Conservation (phyloP, 2,888 invertebrate species). For the Mamestra brassicae region DNA sequence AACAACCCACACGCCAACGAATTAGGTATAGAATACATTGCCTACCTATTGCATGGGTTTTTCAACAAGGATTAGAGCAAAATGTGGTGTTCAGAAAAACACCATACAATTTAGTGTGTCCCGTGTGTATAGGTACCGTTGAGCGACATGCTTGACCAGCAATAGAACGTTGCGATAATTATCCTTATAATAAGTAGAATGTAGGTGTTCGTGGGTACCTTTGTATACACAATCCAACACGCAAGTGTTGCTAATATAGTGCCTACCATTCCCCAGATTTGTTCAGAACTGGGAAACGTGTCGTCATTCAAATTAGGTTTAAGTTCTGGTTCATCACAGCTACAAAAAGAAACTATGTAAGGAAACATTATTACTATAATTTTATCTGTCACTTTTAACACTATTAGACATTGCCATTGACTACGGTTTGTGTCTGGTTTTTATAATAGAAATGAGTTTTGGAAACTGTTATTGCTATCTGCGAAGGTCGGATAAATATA, state of each 20-base stretch:
- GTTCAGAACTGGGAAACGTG: slow-evolving; percentile 79
- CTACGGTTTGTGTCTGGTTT: slow-evolving; percentile 9
- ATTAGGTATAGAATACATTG: too few relatives aligned
- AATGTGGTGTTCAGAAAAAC: not conserved
- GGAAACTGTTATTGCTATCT: slow-evolving; percentile 6
- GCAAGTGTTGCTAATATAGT: slow-evolving; percentile 78
- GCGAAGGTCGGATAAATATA: slow-evolving; percentile 13
- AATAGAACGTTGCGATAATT: not conserved
- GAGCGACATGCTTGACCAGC: not conserved
- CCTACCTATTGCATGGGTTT: not conserved
- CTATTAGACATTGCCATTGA: slow-evolving; percentile 41
- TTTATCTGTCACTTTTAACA: slow-evolving; percentile 48
- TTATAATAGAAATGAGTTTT: slow-evolving; percentile 2
- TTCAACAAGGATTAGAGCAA: not conserved
- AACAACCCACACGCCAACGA: too few relatives aligned
- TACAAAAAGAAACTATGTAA: slow-evolving; percentile 75
- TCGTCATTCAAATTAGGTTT: slow-evolving; percentile 67
- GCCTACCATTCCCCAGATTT: slow-evolving; percentile 86
- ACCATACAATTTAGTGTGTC: not conserved
- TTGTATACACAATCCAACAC: slow-evolving; percentile 79
- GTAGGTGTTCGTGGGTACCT: slow-evolving; percentile 68
- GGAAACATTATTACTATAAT: slow-evolving; percentile 68
- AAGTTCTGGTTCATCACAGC: slow-evolving; percentile 77
- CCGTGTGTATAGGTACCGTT: not conserved
- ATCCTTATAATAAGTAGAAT: not conserved